Evolutionary conservation across 2,888 invertebrate species (phyloP), one percentile per base, ranked within the genome.

Genomic region (Cheilosia scutellata): DNA sequence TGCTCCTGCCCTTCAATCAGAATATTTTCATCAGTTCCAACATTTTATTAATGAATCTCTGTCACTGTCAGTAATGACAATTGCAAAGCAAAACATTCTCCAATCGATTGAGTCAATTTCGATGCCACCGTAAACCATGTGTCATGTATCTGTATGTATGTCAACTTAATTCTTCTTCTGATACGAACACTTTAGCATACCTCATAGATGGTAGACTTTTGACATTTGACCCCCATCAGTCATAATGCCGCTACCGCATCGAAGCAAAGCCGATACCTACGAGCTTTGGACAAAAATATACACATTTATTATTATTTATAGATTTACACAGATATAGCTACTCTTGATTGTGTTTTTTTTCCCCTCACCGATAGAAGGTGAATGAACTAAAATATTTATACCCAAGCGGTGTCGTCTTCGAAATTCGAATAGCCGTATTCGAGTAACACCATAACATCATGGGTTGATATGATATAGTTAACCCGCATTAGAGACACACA

Each of bases 361-460:
- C 20, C 5, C 9, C 44, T 13, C 16, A 4, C 16, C 16, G 20
- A 2, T 29, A 44, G 1, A 27, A 11, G 63, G 63, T 63, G 44
- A 63, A 63, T 47, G 63, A 63, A 63, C 63, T 47, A 63, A 63
- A 63, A 62, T 47, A 47, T 49, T 33, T 49, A n/a, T 44, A 29
- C 13, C 42, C 42, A n/a, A 42, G 47, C 20, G 31, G 11, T 31
- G 29, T 31, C 9, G 27, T 27, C 42, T 40, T 11, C 13, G 20
- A 20, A 20, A 20, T 47, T 31, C 5, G 29, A 60, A 44, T 62
- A 42, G 27, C n/a, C 44, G 44, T 29, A 25, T 47, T 44, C 9
- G 27, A 29, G 44, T 62, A 44, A 62, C 29, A 29, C 60, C 11
- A 37, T 11, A 37, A 11, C 9, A 9, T 6, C 44, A 20, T 16